These are phyloP conservation scores for Drosophila neocordata DNA, from an alignment of 1,140 invertebrate species.

Conservation along the genomic window DNA sequence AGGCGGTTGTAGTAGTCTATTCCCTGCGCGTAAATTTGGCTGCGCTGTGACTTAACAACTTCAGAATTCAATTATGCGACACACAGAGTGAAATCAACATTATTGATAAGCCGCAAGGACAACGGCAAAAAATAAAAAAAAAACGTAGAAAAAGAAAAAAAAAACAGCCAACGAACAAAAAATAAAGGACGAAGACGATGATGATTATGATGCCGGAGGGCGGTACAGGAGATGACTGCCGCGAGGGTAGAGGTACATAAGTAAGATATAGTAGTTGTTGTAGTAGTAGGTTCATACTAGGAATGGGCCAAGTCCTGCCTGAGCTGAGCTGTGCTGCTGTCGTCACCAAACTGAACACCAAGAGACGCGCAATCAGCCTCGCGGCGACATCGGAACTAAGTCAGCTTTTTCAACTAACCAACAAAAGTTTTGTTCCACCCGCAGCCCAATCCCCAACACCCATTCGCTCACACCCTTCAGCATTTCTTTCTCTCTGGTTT, in stretches of 20 bases:
- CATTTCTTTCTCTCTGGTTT: neutral
- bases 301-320: neutral
- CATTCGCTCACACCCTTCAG: neutral
- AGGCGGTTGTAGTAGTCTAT: conserved; percentile 23
- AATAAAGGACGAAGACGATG: conserved; percentile 9
- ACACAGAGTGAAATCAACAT: conserved; percentile 80
- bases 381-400: conserved; percentile 39
- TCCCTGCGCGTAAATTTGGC: conserved; percentile 75
- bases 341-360: conserved; percentile 5
- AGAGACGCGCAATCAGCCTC: conserved; percentile 46
- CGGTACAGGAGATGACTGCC: neutral
- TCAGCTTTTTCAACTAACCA: conserved; percentile 56
- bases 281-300: no score
- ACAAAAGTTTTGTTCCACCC: conserved; percentile 55
- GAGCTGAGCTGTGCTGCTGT: no score
- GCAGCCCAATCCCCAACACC: neutral
- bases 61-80: conserved; percentile 81
- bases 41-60: conserved; percentile 76
- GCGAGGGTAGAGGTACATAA: neutral
- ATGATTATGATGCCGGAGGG: conserved; percentile 2
- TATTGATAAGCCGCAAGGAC: conserved; percentile 81
- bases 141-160: conserved; percentile 4
- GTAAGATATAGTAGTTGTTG: neutral
- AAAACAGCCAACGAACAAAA: conserved; percentile 13
- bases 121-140: conserved; percentile 43